A percentile compares a stretch with the other conserved stretches of the same genome.
Evolutionary conservation across 2,113 vertebrate species (phyloP).

Genomic region (Myanophis thanlyinensis): DNA sequence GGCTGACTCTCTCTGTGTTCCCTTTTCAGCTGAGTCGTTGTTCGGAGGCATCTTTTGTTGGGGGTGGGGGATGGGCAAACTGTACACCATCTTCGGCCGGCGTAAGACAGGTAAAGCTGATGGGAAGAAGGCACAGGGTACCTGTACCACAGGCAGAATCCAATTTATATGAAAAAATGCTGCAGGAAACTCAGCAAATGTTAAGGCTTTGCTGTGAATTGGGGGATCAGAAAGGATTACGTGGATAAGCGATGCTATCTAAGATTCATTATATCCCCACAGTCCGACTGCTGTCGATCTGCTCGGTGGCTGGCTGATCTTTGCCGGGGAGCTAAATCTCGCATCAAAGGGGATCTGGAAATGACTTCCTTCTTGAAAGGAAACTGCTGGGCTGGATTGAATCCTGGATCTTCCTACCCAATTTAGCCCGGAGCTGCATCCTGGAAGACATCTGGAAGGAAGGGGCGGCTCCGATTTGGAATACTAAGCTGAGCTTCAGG

Average conservation of each 20-base stretch:
- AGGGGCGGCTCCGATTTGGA: background rate
- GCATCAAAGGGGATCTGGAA: background rate
- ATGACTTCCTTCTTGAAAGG: background rate
- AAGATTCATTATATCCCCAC: conserved; percentile 6
- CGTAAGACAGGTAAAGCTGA: background rate
- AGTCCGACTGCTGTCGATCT: background rate
- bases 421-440: background rate
- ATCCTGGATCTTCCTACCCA: background rate
- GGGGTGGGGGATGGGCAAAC: background rate
- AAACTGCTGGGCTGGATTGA: background rate
- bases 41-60: background rate
- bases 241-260: background rate
- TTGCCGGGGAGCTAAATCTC: background rate
- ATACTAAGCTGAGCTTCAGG: background rate
- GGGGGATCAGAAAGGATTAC: conserved; percentile 21
- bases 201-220: background rate
- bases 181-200: background rate
- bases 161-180: background rate
- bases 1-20: background rate
- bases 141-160: background rate
- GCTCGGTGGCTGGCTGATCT: background rate
- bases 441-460: background rate
- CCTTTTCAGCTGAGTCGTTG: background rate
- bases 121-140: background rate
- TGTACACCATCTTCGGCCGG: background rate